A percentile compares a stretch with the other conserved stretches of the same genome.
Evolutionary conservation across 2,888 invertebrate species (phyloP).

Genomic region (Folsomia manolachei): DNA sequence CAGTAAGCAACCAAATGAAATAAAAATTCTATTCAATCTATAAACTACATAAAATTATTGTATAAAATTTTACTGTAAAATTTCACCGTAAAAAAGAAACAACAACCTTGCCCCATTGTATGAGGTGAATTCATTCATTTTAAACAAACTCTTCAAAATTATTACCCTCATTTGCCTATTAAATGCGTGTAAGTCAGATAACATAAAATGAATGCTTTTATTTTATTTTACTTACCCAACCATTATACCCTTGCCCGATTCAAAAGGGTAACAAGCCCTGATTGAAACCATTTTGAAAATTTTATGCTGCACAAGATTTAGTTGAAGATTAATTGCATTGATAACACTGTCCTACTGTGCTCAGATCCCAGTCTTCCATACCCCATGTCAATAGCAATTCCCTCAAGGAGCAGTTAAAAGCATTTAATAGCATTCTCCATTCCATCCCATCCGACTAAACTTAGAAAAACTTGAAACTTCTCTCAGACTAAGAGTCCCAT

Average conservation of each 20-base stretch:
- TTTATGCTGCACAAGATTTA: not conserved
- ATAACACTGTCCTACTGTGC: conserved; percentile 4
- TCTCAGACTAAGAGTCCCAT: too few species aligned
- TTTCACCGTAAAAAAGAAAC: too few species aligned
- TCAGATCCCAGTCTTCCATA: not conserved
- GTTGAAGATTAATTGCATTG: conserved; percentile 17
- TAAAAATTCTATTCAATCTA: too few species aligned
- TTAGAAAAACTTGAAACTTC: too few species aligned
- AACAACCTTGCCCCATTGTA: too few species aligned
- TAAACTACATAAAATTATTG: too few species aligned
- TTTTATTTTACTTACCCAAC: not conserved
- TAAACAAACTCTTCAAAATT: not conserved
- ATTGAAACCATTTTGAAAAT: too few species aligned
- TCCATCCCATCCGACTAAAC: not conserved
- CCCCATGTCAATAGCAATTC: not conserved
- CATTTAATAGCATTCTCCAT: conserved; percentile 4
- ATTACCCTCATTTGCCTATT: too few species aligned
- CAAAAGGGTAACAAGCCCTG: not conserved
- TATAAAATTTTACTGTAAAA: too few species aligned
- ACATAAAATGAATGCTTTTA: not conserved
- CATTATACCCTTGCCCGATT: not conserved
- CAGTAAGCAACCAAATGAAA: too few species aligned
- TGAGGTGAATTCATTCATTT: too few species aligned
- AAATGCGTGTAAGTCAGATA: not conserved
- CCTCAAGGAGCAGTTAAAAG: not conserved